phyloP scores from a whole-genome alignment of 1,140 invertebrate genomes.

The Choristoneura fumiferana region DNA sequence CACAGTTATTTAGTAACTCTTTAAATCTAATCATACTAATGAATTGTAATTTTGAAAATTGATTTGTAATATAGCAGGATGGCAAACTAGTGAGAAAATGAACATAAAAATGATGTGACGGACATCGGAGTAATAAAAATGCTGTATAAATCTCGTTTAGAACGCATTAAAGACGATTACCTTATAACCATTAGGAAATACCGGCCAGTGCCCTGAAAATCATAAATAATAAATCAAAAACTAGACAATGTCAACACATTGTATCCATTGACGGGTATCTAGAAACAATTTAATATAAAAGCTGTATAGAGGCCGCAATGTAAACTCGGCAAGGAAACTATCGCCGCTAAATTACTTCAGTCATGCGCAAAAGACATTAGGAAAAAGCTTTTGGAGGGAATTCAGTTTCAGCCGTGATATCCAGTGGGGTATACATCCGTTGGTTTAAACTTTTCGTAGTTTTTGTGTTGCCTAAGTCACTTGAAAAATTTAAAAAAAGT shows the following conservation, averaged over 20 bases:
- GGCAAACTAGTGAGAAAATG: too few relatives aligned
- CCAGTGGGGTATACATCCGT: not conserved
- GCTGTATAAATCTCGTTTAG: conserved; percentile 11
- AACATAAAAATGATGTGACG: too few relatives aligned
- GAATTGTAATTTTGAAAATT: too few relatives aligned
- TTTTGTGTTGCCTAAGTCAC: not conserved
- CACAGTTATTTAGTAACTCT: too few relatives aligned
- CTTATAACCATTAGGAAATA: conserved; percentile 5
- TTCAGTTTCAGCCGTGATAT: conserved; percentile 41
- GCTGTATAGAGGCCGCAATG: conserved; percentile 1
- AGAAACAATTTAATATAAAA: not conserved
- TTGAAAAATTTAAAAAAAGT: too few relatives aligned
- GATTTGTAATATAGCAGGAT: too few relatives aligned
- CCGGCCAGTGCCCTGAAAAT: conserved; percentile 14
- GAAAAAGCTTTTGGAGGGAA: conserved; percentile 37
- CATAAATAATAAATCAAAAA: conserved; percentile 5
- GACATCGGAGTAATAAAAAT: not conserved
- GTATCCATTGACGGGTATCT: not conserved
- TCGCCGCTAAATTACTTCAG: conserved; percentile 11
- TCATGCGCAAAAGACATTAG: conserved; percentile 45
- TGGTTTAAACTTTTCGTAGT: not conserved
- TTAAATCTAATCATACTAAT: too few relatives aligned
- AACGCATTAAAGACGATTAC: conserved; percentile 10
- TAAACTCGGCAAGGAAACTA: not conserved
- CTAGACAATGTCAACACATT: not conserved